phyloP scores from a whole-genome alignment of 1,140 invertebrate species.

The Heliconius congener region DNA sequence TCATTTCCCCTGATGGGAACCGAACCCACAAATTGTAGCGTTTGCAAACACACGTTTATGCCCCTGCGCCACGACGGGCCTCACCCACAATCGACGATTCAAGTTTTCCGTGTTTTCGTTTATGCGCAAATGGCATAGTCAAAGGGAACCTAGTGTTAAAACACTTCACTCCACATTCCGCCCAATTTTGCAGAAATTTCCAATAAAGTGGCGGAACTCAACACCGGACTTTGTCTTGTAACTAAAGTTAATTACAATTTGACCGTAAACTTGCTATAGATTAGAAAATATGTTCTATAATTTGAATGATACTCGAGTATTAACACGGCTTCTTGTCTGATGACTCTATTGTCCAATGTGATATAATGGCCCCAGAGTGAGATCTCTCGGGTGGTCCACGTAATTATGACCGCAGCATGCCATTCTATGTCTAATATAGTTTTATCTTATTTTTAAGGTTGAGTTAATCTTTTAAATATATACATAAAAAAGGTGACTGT shows the following conservation, averaged over 20 bases:
- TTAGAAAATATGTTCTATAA: neutral
- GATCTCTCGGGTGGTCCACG: slow-evolving; percentile 55
- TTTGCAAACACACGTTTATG: no score
- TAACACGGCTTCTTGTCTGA: slow-evolving; percentile 37
- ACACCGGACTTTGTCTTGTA: neutral
- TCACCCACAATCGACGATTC: no score
- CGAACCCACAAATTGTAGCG: no score
- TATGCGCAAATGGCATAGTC: no score
- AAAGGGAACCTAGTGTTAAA: no score
- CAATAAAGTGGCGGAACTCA: no score
- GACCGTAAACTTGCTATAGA: neutral
- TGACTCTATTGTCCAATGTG: slow-evolving; percentile 60
- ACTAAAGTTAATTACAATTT: neutral
- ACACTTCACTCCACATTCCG: no score
- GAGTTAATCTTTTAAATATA: neutral
- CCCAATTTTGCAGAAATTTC: no score
- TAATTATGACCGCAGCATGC: slow-evolving; percentile 44
- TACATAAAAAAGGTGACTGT: neutral
- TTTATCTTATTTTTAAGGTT: slow-evolving; percentile 3
- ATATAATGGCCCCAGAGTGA: slow-evolving; percentile 43
- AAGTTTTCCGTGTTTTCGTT: no score
- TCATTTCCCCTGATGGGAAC: no score
- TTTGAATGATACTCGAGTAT: slow-evolving; percentile 24
- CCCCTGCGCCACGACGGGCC: no score
- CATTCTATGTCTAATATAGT: neutral